Evolutionary conservation across 2,797 vertebrate genomes (phyloP).

Genomic region (Meda fulgida): DNA sequence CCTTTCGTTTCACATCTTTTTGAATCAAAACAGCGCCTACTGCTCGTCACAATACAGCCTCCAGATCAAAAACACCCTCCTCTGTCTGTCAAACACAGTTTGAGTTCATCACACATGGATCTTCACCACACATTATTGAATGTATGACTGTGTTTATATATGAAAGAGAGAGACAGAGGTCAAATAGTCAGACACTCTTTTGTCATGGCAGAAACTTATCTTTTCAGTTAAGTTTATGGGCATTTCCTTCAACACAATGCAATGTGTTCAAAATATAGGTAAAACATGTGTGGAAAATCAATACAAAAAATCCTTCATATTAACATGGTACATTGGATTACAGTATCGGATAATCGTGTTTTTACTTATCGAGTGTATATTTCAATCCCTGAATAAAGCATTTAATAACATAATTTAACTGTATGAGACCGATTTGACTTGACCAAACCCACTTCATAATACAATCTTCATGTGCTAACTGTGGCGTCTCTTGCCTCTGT

Average conservation of each 20-base stretch:
- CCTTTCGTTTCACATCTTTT: constrained; percentile 53
- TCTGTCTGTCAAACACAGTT: constrained; percentile 49
- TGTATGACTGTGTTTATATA: constrained; percentile 2
- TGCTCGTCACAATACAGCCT: constrained; percentile 48
- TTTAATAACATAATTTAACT: constrained; percentile 5
- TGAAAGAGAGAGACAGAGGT: background rate
- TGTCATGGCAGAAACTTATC: background rate
- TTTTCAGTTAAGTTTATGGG: background rate
- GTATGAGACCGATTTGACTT: background rate
- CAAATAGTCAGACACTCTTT: background rate
- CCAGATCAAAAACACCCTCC: constrained; percentile 51
- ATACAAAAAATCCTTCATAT: background rate
- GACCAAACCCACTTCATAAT: constrained; percentile 14
- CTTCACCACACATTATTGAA: constrained; percentile 16
- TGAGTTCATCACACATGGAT: constrained; percentile 41
- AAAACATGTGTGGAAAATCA: background rate
- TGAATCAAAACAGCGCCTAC: constrained; percentile 56
- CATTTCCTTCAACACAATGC: background rate
- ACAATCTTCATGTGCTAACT: constrained; percentile 18
- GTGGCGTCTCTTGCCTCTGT: constrained; percentile 25
- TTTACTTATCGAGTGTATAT: background rate
- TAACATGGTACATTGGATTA: background rate
- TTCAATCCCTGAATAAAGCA: background rate
- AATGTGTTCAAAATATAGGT: background rate
- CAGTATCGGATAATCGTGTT: background rate